Evolutionary conservation across 2,888 invertebrate genomes (phyloP).

Genomic region (Drosophila gaucha): DNA sequence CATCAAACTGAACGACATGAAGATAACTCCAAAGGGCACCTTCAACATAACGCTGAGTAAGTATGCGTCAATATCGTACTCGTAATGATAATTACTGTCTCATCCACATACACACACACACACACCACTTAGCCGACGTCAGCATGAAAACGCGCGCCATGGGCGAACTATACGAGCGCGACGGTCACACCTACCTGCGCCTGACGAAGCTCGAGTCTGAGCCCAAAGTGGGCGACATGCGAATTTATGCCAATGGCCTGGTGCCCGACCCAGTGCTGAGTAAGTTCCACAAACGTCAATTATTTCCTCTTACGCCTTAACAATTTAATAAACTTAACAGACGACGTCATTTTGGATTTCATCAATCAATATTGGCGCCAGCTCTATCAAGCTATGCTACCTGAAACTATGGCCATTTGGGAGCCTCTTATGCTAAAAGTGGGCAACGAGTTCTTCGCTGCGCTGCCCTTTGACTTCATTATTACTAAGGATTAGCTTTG

Average conservation of each 20-base stretch:
- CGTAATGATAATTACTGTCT: slow-evolving; percentile 11
- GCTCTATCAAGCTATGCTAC: slow-evolving; percentile 85
- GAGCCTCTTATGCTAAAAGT: slow-evolving; percentile 80
- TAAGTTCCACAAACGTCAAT: slow-evolving; percentile 85
- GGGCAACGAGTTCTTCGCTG: slow-evolving; percentile 81
- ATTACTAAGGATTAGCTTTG: slow-evolving; percentile 68
- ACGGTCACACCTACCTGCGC: slow-evolving; percentile 86
- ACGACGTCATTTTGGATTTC: slow-evolving; percentile 83
- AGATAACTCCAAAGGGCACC: slow-evolving; percentile 87
- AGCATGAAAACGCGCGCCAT: slow-evolving; percentile 86
- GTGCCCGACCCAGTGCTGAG: slow-evolving; percentile 88
- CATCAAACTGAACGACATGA: slow-evolving; percentile 87
- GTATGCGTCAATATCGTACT: slow-evolving; percentile 55
- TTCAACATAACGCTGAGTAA: slow-evolving; percentile 88
- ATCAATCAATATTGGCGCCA: slow-evolving; percentile 87
- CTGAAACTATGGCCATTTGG: slow-evolving; percentile 83
- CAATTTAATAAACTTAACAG: slow-evolving; percentile 51
- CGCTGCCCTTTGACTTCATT: slow-evolving; percentile 82
- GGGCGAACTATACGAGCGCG: slow-evolving; percentile 86
- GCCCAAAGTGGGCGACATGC: slow-evolving; percentile 88
- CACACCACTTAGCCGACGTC: slow-evolving; percentile 85
- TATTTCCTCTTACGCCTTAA: not conserved
- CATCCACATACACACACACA: not conserved
- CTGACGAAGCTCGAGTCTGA: slow-evolving; percentile 87
- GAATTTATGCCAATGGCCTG: slow-evolving; percentile 86